Base-by-base conservation (phyloP, 2,888 invertebrate species). In the Choristoneura rosaceana region DNA sequence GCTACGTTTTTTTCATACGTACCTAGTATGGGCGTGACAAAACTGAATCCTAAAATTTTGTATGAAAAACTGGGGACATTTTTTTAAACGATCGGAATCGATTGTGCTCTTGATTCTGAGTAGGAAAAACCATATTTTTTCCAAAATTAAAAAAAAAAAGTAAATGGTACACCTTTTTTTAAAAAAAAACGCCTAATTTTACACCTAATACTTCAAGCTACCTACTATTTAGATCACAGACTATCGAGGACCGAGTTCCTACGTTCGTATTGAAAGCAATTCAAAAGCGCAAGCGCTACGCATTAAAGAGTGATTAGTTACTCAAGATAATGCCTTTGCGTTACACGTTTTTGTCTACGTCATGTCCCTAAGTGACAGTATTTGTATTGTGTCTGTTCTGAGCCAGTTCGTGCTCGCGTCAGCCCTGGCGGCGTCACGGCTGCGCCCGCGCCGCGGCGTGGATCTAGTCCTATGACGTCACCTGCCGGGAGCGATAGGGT, bases 391-490 rank as follows among this genome's bases (percentile, higher is more conserved):
- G 50, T 52, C 50, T 47, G 47, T n/a, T n/a, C 4, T 55, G 55
- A 55, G 55, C 55, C 25, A 55, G 55, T 55, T 9, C 41, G 50
- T 52, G 41, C 58, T 50, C 66, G 38, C 34, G 62, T 38, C 55
- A 66, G 67, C 55, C 67, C 61, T 52, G 50, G 43, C 66, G 45
- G 55, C 71, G 67, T 62, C 62, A 33, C 33, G 55, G 45, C 41
- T 43, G 55, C 55, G 55, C 55, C 25, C 5, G 55, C 55, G 55
- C 55, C 4, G 55, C 25, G 55, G 25, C 25, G 25, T 12, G 25
- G 55, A 55, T 55, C 17, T 9, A 55, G 55, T 55, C 55, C 55
- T 25, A 8, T 55, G 55, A 55, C 55, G 55, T 55, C 55, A 63
- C 34, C 2, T 25, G n/a, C 50, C 12, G n/a, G 12, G 34, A 9